Conservation (phyloP, 53 echinoderm and acorn worm genomes). For the Crossaster papposus region DNA sequence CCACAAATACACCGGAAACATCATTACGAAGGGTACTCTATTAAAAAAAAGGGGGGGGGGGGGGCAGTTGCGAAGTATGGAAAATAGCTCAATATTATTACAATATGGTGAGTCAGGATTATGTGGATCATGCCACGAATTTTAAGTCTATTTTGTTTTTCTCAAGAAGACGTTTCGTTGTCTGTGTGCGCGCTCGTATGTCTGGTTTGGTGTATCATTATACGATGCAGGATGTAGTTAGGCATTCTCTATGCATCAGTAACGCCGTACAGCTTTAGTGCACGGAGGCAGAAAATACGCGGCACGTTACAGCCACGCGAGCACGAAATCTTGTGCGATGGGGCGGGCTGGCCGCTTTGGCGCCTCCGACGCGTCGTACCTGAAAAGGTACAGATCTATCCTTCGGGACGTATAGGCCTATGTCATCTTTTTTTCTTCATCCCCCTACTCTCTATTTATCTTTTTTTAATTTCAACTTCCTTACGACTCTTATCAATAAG, state of each 20-base stretch:
- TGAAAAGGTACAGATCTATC: constrained; percentile 49
- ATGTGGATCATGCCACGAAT: background rate
- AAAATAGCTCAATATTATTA: background rate
- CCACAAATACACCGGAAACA: constrained; percentile 33
- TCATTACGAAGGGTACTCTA: constrained; percentile 34
- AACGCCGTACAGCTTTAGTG: constrained; percentile 15
- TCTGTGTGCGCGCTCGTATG: background rate
- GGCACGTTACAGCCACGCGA: constrained; percentile 47
- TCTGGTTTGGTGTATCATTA: background rate
- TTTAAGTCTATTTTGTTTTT: background rate
- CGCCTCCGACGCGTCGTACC: constrained; percentile 57
- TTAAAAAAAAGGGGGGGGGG: background rate
- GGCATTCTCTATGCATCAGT: constrained; percentile 57
- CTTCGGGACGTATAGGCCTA: constrained; percentile 10
- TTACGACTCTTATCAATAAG: constrained; percentile 3
- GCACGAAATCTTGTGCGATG: constrained; percentile 67
- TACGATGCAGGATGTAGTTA: background rate
- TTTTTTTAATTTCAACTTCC: background rate
- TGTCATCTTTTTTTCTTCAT: background rate
- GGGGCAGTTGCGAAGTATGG: background rate
- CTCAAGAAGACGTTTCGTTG: background rate
- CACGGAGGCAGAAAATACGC: constrained; percentile 68
- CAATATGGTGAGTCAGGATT: background rate
- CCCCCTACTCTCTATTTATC: background rate
- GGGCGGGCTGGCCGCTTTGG: constrained; percentile 45